A percentile compares a stretch with the other conserved stretches of the same genome.
Conservation (phyloP, 2,113 vertebrate genomes). For the Gallinago jamesoni region DNA sequence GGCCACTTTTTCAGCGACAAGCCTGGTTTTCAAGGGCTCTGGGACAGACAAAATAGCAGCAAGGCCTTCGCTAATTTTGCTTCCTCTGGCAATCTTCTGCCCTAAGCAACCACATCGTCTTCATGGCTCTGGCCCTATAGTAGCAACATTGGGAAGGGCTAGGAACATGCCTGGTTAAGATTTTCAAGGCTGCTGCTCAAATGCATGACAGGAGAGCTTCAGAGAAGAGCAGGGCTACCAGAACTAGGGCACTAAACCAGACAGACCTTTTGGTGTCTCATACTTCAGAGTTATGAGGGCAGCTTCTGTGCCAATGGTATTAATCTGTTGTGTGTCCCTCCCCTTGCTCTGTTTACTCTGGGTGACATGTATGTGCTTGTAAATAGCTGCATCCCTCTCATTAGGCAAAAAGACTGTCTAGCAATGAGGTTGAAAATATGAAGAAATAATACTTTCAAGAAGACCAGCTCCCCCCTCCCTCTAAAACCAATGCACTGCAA, state of each 20-base stretch:
- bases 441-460: background rate
- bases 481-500: background rate
- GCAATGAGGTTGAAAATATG: background rate
- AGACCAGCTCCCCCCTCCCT: fast-evolving
- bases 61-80: background rate
- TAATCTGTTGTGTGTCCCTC: background rate
- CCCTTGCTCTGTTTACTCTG: background rate
- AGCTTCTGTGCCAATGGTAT: background rate
- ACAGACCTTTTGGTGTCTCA: background rate
- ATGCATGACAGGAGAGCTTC: background rate
- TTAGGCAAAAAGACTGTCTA: background rate
- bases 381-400: background rate
- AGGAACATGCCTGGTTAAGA: background rate
- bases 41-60: background rate
- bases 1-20: background rate
- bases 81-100: background rate
- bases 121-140: background rate
- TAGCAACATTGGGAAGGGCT: background rate
- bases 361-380: background rate
- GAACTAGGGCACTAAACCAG: background rate
- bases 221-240: background rate
- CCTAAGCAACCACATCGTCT: background rate
- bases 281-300: background rate
- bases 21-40: background rate
- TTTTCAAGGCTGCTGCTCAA: background rate